Conservation (phyloP, 2,888 invertebrate genomes). For the Smittia aterrima region DNA sequence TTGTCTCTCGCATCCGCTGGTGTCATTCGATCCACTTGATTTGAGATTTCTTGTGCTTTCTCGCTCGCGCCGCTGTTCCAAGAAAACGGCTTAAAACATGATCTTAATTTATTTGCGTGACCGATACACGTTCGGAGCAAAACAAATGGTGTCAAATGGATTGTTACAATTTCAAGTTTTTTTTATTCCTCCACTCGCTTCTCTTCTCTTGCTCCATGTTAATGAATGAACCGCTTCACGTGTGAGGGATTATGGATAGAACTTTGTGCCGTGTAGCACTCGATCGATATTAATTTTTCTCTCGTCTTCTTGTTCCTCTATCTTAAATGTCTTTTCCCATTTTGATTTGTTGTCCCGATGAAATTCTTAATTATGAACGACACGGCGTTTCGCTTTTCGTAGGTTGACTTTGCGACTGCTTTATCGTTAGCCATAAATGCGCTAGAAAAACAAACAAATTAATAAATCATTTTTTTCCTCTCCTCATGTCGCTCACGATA, state of each 20-base stretch:
- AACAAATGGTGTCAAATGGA: constrained; percentile 41
- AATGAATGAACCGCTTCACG: constrained; percentile 9
- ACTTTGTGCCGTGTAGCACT: not conserved
- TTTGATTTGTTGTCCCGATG: constrained; percentile 7
- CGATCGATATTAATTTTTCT: not conserved
- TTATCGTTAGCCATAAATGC: not conserved
- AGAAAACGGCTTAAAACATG: constrained; percentile 32
- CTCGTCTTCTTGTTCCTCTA: not conserved
- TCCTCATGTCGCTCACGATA: not conserved
- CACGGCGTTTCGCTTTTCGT: not conserved
- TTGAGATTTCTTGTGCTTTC: constrained; percentile 14
- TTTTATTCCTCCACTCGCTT: not conserved
- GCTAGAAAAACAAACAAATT: constrained; percentile 16
- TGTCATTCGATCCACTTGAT: constrained; percentile 42
- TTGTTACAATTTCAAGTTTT: constrained; percentile 25
- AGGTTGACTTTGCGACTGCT: not conserved
- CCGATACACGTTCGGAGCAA: constrained; percentile 15
- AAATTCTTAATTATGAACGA: constrained; percentile 18
- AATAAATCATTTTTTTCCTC: constrained; percentile 17
- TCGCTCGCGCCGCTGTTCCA: not conserved
- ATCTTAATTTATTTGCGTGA: constrained; percentile 39
- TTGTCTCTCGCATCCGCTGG: not conserved
- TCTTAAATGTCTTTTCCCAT: not conserved
- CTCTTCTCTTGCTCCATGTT: not conserved
- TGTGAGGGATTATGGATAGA: not conserved